These are phyloP conservation scores for Nomada goodeniana DNA, from an alignment of 2,888 invertebrate species.

Conservation along the genomic window DNA sequence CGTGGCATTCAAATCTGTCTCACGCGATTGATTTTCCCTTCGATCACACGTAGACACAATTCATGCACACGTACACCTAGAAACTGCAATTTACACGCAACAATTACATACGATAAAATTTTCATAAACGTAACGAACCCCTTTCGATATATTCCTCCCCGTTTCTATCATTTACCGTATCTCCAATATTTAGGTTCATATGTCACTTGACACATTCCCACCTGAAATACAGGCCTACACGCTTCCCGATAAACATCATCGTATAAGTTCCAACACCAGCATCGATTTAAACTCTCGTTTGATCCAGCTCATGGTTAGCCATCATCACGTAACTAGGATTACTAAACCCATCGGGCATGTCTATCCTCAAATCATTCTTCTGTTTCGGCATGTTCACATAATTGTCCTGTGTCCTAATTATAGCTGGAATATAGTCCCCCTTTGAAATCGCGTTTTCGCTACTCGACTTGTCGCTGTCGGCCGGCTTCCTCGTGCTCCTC, in stretches of 20 bases:
- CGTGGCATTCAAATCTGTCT: background rate
- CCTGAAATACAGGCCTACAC: background rate
- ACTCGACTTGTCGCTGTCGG: background rate
- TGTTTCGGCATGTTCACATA: constrained; percentile 86
- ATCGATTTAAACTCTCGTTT: constrained; percentile 32
- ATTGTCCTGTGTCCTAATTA: constrained; percentile 83
- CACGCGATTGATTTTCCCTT: background rate
- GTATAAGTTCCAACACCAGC: background rate
- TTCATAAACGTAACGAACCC: too few relatives aligned
- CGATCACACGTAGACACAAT: background rate
- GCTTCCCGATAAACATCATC: background rate
- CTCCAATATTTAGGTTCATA: background rate
- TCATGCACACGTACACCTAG: background rate
- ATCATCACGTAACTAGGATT: constrained; percentile 84
- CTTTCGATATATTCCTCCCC: too few relatives aligned
- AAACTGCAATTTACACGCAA: background rate
- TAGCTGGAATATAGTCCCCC: constrained; percentile 75
- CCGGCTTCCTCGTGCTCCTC: background rate
- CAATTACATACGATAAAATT: background rate
- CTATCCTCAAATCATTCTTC: constrained; percentile 81
- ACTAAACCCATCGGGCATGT: constrained; percentile 78
- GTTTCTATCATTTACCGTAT: too few relatives aligned
- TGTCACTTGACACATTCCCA: background rate
- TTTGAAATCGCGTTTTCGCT: constrained; percentile 22
- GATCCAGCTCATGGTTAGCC: constrained; percentile 59